A percentile compares a stretch with the other conserved stretches of the same genome.
phyloP scores from a whole-genome alignment of 2,797 vertebrate genomes.

The Enoplosus armatus region DNA sequence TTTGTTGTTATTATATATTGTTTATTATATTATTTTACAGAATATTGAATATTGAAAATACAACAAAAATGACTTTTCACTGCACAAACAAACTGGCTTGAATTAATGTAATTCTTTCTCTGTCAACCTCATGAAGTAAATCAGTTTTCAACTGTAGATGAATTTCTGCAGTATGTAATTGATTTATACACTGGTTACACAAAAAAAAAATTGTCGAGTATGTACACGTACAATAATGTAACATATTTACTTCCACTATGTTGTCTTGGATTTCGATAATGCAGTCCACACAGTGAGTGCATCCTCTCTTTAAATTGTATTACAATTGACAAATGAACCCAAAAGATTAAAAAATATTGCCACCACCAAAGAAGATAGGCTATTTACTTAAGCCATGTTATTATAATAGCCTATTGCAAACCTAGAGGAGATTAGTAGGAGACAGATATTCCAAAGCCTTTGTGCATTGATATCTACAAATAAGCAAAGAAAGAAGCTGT shows the following conservation, averaged over 20 bases:
- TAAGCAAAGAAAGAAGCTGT: conserved; percentile 75
- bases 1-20: too few relatives aligned
- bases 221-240: conserved; percentile 13
- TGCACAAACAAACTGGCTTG: background rate
- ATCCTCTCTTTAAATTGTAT: conserved; percentile 34
- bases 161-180: background rate
- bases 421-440: conserved; percentile 78
- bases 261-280: conserved; percentile 3
- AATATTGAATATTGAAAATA: background rate
- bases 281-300: background rate
- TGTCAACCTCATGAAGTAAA: conserved; percentile 9
- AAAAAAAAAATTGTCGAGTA: too few relatives aligned
- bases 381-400: conserved; percentile 86
- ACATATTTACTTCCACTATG: conserved; percentile 16
- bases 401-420: conserved; percentile 82
- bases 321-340: conserved; percentile 77
- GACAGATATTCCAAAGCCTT: conserved; percentile 72
- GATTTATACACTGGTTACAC: conserved; percentile 5
- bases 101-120: background rate
- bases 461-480: conserved; percentile 73
- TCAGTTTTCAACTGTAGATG: background rate
- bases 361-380: conserved; percentile 85
- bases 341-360: conserved; percentile 83
- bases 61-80: background rate
- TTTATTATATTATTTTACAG: too few relatives aligned